These are phyloP conservation scores for Myiothlypis chrysogaster DNA, from an alignment of 2,797 vertebrate species.

Conservation along the genomic window DNA sequence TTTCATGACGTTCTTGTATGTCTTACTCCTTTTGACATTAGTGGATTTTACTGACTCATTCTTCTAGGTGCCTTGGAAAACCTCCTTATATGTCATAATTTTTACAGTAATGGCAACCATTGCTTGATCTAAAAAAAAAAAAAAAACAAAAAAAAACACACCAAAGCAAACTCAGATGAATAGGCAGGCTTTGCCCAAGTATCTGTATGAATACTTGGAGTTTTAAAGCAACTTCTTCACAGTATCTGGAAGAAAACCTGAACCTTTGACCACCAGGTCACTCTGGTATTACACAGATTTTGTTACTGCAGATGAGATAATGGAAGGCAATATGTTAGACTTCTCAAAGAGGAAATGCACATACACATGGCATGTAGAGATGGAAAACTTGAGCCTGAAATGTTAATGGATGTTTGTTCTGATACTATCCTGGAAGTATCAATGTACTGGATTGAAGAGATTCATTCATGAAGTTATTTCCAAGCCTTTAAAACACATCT, in stretches of 20 bases:
- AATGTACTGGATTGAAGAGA: not conserved
- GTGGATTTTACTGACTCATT: not conserved
- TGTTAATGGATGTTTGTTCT: not conserved
- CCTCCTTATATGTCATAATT: not conserved
- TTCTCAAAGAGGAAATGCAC: not conserved
- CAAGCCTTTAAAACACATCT: not conserved
- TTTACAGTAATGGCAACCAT: not conserved
- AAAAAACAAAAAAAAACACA: no score
- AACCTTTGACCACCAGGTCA: not conserved
- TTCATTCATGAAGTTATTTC: not conserved
- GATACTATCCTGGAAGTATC: not conserved
- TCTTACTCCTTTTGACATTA: not conserved
- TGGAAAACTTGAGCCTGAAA: not conserved
- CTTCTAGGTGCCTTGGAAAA: not conserved
- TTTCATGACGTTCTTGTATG: not conserved
- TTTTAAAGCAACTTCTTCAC: not conserved
- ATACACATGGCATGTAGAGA: rapidly evolving
- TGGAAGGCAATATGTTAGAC: not conserved
- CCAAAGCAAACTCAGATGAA: no score
- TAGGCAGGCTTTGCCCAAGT: not conserved
- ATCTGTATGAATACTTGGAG: not conserved
- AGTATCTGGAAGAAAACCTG: not conserved
- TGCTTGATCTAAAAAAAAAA: not conserved
- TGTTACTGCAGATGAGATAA: not conserved
- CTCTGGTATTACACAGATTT: not conserved